Evolutionary conservation across 1,140 invertebrate genomes (phyloP).

Genomic region (Protaetia brevitarsis): DNA sequence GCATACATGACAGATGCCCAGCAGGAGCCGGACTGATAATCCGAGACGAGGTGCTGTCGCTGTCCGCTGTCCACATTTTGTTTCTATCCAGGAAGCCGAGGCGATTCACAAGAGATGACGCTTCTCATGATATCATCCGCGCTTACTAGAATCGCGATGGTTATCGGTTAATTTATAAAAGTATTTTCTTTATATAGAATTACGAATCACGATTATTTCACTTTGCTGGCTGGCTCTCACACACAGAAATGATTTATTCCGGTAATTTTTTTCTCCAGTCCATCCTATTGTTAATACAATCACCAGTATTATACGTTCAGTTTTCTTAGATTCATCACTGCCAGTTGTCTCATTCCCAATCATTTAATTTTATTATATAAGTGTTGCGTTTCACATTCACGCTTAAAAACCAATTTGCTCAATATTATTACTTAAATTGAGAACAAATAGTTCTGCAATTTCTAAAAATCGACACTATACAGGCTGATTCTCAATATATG

Average conservation of each 20-base stretch:
- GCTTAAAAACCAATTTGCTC: no score
- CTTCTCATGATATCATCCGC: conserved; percentile 14
- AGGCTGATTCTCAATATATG: no score
- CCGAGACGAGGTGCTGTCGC: conserved; percentile 6
- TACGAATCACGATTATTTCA: conserved; percentile 14
- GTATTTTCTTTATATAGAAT: conserved; percentile 19
- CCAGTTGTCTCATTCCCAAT: no score
- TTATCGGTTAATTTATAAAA: conserved; percentile 17
- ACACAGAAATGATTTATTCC: conserved; percentile 13
- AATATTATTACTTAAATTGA: no score
- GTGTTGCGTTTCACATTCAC: no score
- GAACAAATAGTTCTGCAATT: no score
- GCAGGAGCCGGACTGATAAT: conserved; percentile 6
- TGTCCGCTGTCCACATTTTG: conserved; percentile 16
- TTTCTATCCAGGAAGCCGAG: conserved; percentile 10
- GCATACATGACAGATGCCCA: conserved; percentile 17
- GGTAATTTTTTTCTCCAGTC: not conserved
- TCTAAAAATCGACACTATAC: no score
- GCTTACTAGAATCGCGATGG: conserved; percentile 5
- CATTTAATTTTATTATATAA: no score
- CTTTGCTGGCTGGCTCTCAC: no score
- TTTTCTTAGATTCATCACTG: no score
- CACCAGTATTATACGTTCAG: not conserved
- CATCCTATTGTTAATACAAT: not conserved
- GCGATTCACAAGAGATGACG: conserved; percentile 5